Conservation (phyloP, 2,113 vertebrate species). For the Paramormyrops kingsleyae region DNA sequence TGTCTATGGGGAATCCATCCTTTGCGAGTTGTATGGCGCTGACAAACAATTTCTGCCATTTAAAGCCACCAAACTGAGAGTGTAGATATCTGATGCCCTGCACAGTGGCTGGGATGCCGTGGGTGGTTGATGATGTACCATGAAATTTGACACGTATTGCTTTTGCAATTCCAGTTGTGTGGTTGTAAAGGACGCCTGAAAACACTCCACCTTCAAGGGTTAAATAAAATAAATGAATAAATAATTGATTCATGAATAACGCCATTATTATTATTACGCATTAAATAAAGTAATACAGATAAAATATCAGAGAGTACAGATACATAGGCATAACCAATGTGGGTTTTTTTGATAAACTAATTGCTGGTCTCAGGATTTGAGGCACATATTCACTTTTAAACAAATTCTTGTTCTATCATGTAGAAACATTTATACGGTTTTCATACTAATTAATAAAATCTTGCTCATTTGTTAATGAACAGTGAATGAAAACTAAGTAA, state of each 20-base stretch:
- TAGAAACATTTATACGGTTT: neutral
- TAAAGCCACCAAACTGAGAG: slow-evolving; percentile 34
- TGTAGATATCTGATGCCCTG: slow-evolving; percentile 45
- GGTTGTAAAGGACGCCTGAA: slow-evolving; percentile 42
- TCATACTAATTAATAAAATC: neutral
- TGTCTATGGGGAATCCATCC: slow-evolving; percentile 52
- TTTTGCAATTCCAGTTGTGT: slow-evolving; percentile 35
- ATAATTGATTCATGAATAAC: neutral
- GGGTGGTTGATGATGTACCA: slow-evolving; percentile 14
- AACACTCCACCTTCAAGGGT: slow-evolving; percentile 39
- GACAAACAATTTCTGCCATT: slow-evolving; percentile 46
- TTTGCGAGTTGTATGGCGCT: slow-evolving; percentile 33
- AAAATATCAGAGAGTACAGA: neutral
- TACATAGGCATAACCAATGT: neutral
- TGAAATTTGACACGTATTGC: slow-evolving; percentile 37
- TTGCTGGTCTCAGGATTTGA: neutral
- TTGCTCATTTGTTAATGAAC: neutral
- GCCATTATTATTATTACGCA: neutral
- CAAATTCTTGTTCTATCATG: neutral
- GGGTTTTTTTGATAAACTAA: neutral
- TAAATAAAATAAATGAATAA: neutral
- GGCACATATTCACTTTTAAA: neutral
- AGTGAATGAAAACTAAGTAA: neutral
- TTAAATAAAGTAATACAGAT: neutral
- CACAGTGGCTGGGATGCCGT: slow-evolving; percentile 30